A percentile compares a stretch with the other conserved stretches of the same genome.
Evolutionary conservation across 1,140 invertebrate species (phyloP).

Genomic region (Scylla paramamosain): DNA sequence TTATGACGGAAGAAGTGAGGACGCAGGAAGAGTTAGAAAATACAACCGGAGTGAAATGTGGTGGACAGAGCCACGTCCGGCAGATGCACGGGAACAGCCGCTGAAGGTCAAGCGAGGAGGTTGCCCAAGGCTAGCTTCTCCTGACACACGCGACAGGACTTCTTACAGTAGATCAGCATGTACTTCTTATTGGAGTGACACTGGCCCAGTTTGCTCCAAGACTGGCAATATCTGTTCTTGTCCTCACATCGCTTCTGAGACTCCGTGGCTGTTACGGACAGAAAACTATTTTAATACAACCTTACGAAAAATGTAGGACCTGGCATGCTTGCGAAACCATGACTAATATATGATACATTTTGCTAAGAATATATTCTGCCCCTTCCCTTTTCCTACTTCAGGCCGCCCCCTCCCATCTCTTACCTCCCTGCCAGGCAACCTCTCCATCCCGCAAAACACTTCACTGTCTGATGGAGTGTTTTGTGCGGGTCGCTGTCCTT

Average conservation of each 20-base stretch:
- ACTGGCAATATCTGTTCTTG: constrained; percentile 78
- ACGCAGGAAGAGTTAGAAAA: not conserved
- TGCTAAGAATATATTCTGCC: not conserved
- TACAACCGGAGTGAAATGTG: too few relatives aligned
- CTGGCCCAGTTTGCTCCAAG: constrained; percentile 79
- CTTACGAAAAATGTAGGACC: not conserved
- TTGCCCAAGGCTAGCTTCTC: constrained; percentile 3
- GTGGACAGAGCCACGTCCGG: too few relatives aligned
- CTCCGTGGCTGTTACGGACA: not conserved
- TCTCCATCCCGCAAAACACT: not conserved
- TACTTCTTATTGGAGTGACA: constrained; percentile 79
- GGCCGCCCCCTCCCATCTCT: not conserved
- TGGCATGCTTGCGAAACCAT: too few relatives aligned
- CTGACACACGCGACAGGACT: constrained; percentile 80
- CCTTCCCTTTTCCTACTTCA: not conserved
- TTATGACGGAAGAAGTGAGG: not conserved
- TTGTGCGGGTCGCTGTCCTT: not conserved
- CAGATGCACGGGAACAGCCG: not conserved
- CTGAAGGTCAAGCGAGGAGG: not conserved
- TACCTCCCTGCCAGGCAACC: not conserved
- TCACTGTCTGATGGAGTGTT: not conserved
- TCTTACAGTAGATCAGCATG: constrained; percentile 79
- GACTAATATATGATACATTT: too few relatives aligned
- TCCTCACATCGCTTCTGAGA: constrained; percentile 77
- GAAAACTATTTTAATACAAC: not conserved